A percentile compares a stretch with the other conserved stretches of the same genome.
These are phyloP conservation scores for Spilarctia lutea DNA, from an alignment of 2,888 invertebrate species.

Conservation along the genomic window DNA sequence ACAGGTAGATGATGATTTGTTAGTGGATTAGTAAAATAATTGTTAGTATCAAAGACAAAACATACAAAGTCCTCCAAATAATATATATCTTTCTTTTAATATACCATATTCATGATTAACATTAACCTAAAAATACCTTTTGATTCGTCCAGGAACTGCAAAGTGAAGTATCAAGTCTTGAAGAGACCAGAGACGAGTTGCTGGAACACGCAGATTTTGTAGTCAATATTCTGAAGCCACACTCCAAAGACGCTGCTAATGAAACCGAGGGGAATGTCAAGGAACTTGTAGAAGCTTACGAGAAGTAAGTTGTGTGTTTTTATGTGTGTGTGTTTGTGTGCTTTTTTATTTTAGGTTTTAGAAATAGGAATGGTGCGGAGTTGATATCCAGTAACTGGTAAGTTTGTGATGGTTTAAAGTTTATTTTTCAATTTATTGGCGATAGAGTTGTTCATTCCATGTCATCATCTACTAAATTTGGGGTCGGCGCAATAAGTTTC, in stretches of 20 bases:
- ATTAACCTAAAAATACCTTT: not conserved
- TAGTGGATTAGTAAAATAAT: too few species aligned
- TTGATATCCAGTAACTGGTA: conserved; percentile 9
- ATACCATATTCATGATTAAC: not conserved
- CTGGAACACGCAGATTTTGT: conserved; percentile 90
- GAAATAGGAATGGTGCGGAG: not conserved
- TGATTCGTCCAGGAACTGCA: conserved; percentile 88
- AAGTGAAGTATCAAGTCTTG: conserved; percentile 90
- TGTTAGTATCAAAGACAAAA: too few species aligned
- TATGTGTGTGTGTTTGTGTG: conserved; percentile 26
- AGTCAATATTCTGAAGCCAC: conserved; percentile 89
- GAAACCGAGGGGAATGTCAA: conserved; percentile 90
- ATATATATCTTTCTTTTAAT: not conserved
- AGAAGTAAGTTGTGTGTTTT: conserved; percentile 78
- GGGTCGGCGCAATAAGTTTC: too few species aligned
- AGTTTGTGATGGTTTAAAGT: conserved; percentile 15
- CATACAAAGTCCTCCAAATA: not conserved
- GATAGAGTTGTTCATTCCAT: not conserved
- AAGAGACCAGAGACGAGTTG: conserved; percentile 89
- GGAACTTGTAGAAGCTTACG: conserved; percentile 89
- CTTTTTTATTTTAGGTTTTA: not conserved
- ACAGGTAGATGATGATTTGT: too few species aligned
- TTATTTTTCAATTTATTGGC: conserved; percentile 19
- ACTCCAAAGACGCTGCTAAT: conserved; percentile 88
- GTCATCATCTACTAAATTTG: too few species aligned